Percentiles rank a stretch among this genome's conserved stretches.
phyloP scores from a whole-genome alignment of 1,140 invertebrate species.

The Platyura marginata region DNA sequence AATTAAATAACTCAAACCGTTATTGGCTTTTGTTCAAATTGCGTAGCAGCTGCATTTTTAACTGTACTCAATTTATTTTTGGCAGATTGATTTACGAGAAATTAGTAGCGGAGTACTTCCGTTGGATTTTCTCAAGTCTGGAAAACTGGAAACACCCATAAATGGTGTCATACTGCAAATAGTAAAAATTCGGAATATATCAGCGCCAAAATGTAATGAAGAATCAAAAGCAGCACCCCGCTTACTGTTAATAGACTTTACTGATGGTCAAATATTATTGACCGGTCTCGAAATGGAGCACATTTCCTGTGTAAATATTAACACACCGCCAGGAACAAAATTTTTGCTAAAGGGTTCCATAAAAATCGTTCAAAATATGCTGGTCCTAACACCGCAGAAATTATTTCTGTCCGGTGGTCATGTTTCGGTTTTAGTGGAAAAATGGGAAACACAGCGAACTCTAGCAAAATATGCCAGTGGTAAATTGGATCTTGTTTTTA shows the following conservation, averaged over 20 bases:
- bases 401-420: constrained; percentile 58
- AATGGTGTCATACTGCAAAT: constrained; percentile 66
- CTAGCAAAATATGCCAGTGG: constrained; percentile 51
- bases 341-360: constrained; percentile 26
- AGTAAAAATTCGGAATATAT: constrained; percentile 68
- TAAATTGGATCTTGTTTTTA: too few species aligned
- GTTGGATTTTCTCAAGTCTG: constrained; percentile 33
- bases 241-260: constrained; percentile 63
- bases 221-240: constrained; percentile 62
- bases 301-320: constrained; percentile 44
- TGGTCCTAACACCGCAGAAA: constrained; percentile 45
- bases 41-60: too few species aligned
- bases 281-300: constrained; percentile 55
- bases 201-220: constrained; percentile 79
- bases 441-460: constrained; percentile 73
- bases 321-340: constrained; percentile 63
- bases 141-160: constrained; percentile 37
- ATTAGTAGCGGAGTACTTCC: constrained; percentile 37
- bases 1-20: too few species aligned
- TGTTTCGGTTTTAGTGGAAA: constrained; percentile 66
- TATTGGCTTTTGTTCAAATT: too few species aligned
- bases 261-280: constrained; percentile 62
- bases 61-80: not conserved
- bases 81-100: constrained; percentile 46
- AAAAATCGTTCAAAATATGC: constrained; percentile 43